Percentiles rank a stretch among this genome's conserved stretches.
These are phyloP conservation scores for Bothrops jararaca DNA, from an alignment of 2,113 vertebrate species.

Conservation along the genomic window DNA sequence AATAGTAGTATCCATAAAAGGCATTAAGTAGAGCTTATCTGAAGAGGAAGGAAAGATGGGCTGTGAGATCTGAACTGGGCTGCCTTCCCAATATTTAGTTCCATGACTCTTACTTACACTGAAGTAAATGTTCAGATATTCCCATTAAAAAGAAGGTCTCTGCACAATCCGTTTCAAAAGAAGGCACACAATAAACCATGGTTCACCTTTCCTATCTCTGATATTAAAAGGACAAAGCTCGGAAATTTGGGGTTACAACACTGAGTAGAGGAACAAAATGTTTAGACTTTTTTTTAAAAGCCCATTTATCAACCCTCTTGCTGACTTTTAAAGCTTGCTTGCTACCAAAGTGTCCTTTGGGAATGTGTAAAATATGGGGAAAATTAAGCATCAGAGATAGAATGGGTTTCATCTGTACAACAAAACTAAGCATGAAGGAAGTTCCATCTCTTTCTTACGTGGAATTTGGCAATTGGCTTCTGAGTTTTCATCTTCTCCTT, in stretches of 20 bases:
- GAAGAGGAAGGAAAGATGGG: neutral
- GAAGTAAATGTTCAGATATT: neutral
- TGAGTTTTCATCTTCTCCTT: neutral
- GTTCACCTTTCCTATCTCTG: neutral
- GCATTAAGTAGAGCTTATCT: neutral
- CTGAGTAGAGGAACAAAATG: neutral
- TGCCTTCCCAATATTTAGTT: neutral
- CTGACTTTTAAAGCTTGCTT: neutral
- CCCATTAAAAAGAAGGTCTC: neutral
- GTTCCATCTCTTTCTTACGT: neutral
- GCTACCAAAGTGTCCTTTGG: neutral
- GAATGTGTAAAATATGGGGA: too few species aligned
- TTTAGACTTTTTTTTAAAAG: neutral
- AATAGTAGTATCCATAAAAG: neutral
- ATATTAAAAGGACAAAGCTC: neutral
- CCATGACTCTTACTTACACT: neutral
- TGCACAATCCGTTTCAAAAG: neutral
- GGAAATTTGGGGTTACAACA: neutral
- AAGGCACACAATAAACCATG: neutral
- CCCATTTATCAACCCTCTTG: neutral
- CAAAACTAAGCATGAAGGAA: neutral
- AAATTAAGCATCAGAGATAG: too few species aligned
- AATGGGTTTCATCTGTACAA: neutral
- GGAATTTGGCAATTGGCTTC: neutral
- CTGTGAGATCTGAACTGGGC: neutral